A percentile compares a stretch with the other conserved stretches of the same genome.
Conservation (phyloP, 2,888 invertebrate species). For the Sesia bembeciformis region DNA sequence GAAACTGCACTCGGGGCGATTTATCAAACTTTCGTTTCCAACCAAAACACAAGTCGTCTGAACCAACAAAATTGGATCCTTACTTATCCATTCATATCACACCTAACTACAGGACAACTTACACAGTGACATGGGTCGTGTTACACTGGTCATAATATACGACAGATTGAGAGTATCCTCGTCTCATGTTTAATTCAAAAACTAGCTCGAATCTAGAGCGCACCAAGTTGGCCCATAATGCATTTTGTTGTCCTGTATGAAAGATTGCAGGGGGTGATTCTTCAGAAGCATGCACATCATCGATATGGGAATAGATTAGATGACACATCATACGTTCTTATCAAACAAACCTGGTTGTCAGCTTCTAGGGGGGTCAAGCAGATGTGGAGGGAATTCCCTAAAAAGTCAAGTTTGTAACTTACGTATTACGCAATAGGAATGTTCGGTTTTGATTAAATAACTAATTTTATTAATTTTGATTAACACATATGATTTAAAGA, state of each 20-base stretch:
- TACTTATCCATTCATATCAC: background rate
- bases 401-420: no score
- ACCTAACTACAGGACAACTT: background rate
- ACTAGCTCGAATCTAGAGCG: conserved; percentile 44
- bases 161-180: conserved; percentile 58
- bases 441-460: no score
- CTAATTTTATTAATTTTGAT: no score
- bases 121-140: conserved; percentile 15
- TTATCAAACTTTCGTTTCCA: conserved; percentile 54
- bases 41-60: conserved; percentile 39
- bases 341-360: no score
- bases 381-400: no score
- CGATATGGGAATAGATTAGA: no score
- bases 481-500: no score
- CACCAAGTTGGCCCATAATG: conserved; percentile 36
- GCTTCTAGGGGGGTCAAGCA: no score
- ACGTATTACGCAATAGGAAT: no score
- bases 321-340: no score
- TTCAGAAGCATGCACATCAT: no score
- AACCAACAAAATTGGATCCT: conserved; percentile 23
- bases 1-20: conserved; percentile 49
- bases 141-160: conserved; percentile 26
- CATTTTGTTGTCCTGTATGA: conserved; percentile 40
- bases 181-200: conserved; percentile 64
- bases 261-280: conserved; percentile 41